Evolutionary conservation across 2,888 invertebrate genomes (phyloP).

Genomic region (Leptarthrus brevirostris): DNA sequence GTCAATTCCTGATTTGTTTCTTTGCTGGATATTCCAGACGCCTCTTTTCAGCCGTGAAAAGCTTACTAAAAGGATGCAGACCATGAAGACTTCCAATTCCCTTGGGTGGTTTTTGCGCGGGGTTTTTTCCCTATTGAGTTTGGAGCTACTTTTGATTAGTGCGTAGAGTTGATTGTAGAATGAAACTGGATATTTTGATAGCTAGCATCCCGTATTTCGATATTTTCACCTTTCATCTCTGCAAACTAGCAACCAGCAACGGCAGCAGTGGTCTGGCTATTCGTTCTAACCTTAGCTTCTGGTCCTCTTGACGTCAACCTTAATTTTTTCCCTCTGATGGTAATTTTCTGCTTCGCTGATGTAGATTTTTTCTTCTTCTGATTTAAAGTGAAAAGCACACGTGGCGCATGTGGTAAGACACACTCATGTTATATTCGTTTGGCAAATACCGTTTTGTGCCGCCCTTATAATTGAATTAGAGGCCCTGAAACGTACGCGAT

Average conservation of each 20-base stretch:
- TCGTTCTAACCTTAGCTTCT: constrained; percentile 28
- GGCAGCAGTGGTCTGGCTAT: not conserved
- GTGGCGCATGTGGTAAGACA: constrained; percentile 25
- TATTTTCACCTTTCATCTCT: not conserved
- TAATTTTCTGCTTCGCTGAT: constrained; percentile 38
- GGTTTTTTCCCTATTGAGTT: not conserved
- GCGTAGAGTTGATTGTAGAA: not conserved
- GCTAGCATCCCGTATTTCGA: constrained; percentile 8
- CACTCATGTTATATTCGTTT: not conserved
- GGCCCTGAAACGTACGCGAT: constrained; percentile 16
- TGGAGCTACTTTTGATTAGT: constrained; percentile 32
- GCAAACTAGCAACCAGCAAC: not conserved
- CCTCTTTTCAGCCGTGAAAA: not conserved
- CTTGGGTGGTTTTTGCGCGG: constrained; percentile 3
- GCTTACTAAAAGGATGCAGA: not conserved
- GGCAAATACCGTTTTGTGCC: too few species aligned
- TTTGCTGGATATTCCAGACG: not conserved
- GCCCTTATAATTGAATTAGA: constrained; percentile 32
- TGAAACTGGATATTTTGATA: constrained; percentile 33
- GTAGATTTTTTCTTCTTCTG: not conserved
- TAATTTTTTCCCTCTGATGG: constrained; percentile 29
- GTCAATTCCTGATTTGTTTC: constrained; percentile 13
- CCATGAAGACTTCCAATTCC: not conserved
- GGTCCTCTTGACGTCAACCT: constrained; percentile 16
- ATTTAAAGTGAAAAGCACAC: constrained; percentile 23